Base-by-base conservation (phyloP, 2,888 invertebrate genomes). In the Pseudococcus jackbeardsleyi region DNA sequence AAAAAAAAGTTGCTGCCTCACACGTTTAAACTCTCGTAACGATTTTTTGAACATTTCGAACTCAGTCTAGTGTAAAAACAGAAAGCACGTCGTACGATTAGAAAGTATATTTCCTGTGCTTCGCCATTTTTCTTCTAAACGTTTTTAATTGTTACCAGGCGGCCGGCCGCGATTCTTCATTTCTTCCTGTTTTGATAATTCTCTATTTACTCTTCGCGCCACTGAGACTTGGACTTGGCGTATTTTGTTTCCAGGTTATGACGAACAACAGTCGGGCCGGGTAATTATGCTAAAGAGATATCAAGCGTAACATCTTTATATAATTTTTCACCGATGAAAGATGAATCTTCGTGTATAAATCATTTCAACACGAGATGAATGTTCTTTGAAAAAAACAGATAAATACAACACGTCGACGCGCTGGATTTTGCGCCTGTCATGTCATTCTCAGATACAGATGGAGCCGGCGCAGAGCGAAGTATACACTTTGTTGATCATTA, bases 31-130 rank as follows among this genome's bases (percentile, higher is more conserved):
- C 26, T 33, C 26, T n/a, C n/a, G n/a, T n/a, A 3, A 33, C 3
- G 26, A 59, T 19, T 59, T 59, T 59, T 59, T 59, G 59, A 59
- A 59, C 59, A 59, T 59, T 59, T 79, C 42, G 12, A 79, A 33
- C 79, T 79, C 79, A 42, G 7, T 39, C 9, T 33, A 11, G 46
- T 39, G 79, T 79, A 79, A 79, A 72, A 72, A 72, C 68, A 26
- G 68, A 72, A 72, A 72, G 68, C 68, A 72, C 68, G 26, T 19
- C 7, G 19, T 59, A 72, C 26, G 68, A 72, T 72, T 72, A 72
- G 68, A 72, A 72, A 72, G 68, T 72, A 72, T 72, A 11, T 72
- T 72, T 72, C 68, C 68, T 72, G 59, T 59, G 68, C 68, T 33
- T 72, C 68, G 68, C 68, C 68, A 72, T 72, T 72, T 72, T 72